phyloP scores from a whole-genome alignment of 2,888 invertebrate species.

The Scotopteryx bipunctaria region DNA sequence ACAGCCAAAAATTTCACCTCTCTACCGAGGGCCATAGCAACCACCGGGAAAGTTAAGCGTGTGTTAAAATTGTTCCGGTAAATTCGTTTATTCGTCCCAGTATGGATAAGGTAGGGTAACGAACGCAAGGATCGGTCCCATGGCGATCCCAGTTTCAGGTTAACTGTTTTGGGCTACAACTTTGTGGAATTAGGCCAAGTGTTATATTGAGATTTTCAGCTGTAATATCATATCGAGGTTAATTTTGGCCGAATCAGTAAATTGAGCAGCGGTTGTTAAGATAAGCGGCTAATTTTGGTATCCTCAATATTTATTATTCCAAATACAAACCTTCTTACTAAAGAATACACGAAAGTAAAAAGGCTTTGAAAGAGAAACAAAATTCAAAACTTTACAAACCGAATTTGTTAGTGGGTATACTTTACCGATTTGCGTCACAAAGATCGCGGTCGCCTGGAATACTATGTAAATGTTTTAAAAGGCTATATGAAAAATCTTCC shows the following conservation, averaged over 20 bases:
- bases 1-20: conserved; percentile 56
- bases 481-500: conserved; percentile 34
- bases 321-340: too few relatives aligned
- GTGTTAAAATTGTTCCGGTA: conserved; percentile 76
- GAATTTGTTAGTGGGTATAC: neutral
- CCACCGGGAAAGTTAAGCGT: conserved; percentile 59
- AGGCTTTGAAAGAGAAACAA: too few relatives aligned
- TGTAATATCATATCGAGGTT: conserved; percentile 28
- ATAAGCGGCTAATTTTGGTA: neutral
- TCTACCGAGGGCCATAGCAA: conserved; percentile 43
- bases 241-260: conserved; percentile 3
- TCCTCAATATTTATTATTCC: too few relatives aligned
- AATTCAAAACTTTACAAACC: too few relatives aligned
- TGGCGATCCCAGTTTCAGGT: conserved; percentile 64
- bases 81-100: conserved; percentile 74
- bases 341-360: too few relatives aligned
- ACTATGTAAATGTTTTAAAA: conserved; percentile 30
- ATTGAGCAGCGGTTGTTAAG: neutral
- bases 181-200: conserved; percentile 61
- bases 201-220: conserved; percentile 47
- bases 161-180: conserved; percentile 59
- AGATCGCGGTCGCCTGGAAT: conserved; percentile 7
- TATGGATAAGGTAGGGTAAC: conserved; percentile 55
- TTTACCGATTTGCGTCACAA: conserved; percentile 14
- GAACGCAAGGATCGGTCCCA: conserved; percentile 72